Evolutionary conservation across 2,113 vertebrate genomes (phyloP).

Genomic region (Amia ocellicauda): DNA sequence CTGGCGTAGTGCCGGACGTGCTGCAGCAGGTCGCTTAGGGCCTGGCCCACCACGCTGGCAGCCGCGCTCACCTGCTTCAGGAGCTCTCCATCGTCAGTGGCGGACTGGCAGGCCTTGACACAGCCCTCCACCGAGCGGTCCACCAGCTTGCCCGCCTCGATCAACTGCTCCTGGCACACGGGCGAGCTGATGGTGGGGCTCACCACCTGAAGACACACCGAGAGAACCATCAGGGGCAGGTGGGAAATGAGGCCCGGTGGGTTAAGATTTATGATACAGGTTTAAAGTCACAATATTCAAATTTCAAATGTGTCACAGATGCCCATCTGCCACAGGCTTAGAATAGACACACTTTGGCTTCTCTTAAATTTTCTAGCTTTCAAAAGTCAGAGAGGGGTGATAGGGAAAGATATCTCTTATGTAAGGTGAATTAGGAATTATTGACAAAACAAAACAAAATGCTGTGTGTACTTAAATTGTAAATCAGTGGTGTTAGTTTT

Average conservation of each 20-base stretch:
- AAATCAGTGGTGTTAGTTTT: too few species aligned
- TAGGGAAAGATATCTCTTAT: too few species aligned
- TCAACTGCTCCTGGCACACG: slow-evolving; percentile 95
- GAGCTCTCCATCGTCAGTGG: slow-evolving; percentile 80
- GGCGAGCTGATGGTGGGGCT: slow-evolving; percentile 97
- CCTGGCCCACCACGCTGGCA: slow-evolving; percentile 87
- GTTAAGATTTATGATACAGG: too few species aligned
- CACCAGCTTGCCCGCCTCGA: slow-evolving; percentile 92
- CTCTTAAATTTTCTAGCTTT: too few species aligned
- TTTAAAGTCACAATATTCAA: too few species aligned
- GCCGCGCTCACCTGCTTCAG: slow-evolving; percentile 90
- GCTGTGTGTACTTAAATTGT: too few species aligned
- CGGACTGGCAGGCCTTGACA: slow-evolving; percentile 86
- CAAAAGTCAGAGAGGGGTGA: too few species aligned
- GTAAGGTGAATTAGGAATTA: too few species aligned
- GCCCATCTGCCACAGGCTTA: background rate
- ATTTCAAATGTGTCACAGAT: too few species aligned
- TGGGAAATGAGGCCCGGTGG: too few species aligned
- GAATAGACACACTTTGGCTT: too few species aligned
- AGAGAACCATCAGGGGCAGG: background rate
- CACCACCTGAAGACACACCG: slow-evolving; percentile 72
- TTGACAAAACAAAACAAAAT: too few species aligned
- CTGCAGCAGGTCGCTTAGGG: slow-evolving; percentile 88
- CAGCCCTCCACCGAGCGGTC: slow-evolving; percentile 95
- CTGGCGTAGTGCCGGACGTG: slow-evolving; percentile 94